A percentile compares a stretch with the other conserved stretches of the same genome.
These are phyloP conservation scores for Sebastes nivosus DNA, from an alignment of 2,797 vertebrate species.

Conservation along the genomic window DNA sequence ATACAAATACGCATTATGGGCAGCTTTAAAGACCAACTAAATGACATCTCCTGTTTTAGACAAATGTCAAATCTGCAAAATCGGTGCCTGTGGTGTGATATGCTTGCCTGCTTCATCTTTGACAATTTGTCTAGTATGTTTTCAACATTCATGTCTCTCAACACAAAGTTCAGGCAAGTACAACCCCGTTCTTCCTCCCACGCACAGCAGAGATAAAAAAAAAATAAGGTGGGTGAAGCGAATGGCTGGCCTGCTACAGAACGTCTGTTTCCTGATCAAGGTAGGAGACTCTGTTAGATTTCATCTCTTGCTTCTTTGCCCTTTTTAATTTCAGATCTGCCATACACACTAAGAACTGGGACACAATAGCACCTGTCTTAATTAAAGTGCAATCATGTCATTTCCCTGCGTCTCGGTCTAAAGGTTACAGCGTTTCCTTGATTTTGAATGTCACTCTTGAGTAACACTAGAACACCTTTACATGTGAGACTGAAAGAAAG, in stretches of 20 bases:
- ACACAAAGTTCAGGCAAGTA: not conserved
- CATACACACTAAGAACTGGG: constrained; percentile 30
- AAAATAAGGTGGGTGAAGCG: constrained; percentile 7
- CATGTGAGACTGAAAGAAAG: not conserved
- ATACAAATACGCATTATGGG: not conserved
- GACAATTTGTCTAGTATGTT: constrained; percentile 4
- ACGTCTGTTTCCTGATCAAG: constrained; percentile 61
- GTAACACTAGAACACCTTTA: not conserved
- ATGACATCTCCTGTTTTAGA: not conserved
- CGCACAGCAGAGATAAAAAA: constrained; percentile 15
- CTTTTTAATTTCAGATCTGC: constrained; percentile 55
- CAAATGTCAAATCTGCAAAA: not conserved
- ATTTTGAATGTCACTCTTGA: constrained; percentile 53
- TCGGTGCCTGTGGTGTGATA: not conserved
- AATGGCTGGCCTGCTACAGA: constrained; percentile 12
- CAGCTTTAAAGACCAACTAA: not conserved
- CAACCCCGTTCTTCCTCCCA: constrained; percentile 12
- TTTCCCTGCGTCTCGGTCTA: constrained; percentile 51
- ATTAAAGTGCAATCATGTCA: constrained; percentile 52
- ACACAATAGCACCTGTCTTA: constrained; percentile 48
- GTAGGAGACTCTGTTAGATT: constrained; percentile 25
- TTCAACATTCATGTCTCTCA: constrained; percentile 13
- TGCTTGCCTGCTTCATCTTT: not conserved
- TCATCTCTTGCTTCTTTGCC: constrained; percentile 36
- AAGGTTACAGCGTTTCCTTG: constrained; percentile 68